Percentiles rank a stretch among this genome's conserved stretches.
phyloP scores from a whole-genome alignment of 1,140 invertebrate genomes.

The Panulirus ornatus region DNA sequence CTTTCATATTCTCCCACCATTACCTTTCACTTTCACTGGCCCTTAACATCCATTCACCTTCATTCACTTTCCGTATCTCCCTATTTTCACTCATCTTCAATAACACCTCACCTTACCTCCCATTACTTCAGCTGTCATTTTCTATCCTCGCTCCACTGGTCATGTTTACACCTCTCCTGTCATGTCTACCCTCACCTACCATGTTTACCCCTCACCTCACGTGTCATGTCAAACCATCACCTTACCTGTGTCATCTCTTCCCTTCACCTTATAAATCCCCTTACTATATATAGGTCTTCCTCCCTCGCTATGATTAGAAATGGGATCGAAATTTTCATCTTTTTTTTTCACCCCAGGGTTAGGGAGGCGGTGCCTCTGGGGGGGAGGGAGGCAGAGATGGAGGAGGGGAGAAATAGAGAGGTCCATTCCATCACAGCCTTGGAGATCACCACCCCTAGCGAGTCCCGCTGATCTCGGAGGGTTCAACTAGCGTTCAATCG shows the following conservation, averaged over 20 bases:
- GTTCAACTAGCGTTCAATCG: no score
- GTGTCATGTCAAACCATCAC: no score
- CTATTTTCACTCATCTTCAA: no score
- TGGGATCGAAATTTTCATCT: conserved; percentile 24
- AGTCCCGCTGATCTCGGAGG: no score
- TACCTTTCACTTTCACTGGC: not conserved
- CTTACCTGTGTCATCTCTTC: no score
- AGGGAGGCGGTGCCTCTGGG: not conserved
- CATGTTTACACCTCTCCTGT: not conserved
- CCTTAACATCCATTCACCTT: not conserved
- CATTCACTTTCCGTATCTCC: no score
- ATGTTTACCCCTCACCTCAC: not conserved
- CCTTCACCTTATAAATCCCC: no score
- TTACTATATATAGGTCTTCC: no score
- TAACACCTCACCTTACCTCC: no score
- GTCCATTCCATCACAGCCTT: not conserved
- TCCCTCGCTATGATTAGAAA: conserved; percentile 18
- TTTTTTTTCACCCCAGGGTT: not conserved
- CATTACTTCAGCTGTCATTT: no score
- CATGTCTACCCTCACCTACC: not conserved
- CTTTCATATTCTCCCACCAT: not conserved
- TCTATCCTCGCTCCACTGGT: not conserved
- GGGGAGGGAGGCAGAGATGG: not conserved
- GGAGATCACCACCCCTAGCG: no score
- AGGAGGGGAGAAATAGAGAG: not conserved